A percentile compares a stretch with the other conserved stretches of the same genome.
These are phyloP conservation scores for Synanceia verrucosa DNA, from an alignment of 2,797 vertebrate genomes.

Conservation along the genomic window DNA sequence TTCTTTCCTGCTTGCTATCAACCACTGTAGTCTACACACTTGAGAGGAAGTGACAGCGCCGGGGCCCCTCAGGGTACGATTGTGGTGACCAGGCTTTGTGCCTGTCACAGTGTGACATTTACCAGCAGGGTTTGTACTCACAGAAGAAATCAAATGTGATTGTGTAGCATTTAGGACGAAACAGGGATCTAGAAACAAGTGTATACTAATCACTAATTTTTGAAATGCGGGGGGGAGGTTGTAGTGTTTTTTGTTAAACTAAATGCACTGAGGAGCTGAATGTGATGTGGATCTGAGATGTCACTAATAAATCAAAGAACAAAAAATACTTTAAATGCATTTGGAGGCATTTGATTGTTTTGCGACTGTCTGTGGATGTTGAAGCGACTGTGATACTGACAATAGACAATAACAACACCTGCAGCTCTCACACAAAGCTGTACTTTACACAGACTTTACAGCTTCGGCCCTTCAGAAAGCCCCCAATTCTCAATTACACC, in stretches of 20 bases:
- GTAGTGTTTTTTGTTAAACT: slow-evolving; percentile 10
- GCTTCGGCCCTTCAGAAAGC: slow-evolving; percentile 16
- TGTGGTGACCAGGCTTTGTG: slow-evolving; percentile 72
- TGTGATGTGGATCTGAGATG: background rate
- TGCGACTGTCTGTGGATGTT: slow-evolving; percentile 19
- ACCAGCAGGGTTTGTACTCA: slow-evolving; percentile 71
- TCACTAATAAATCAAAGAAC: background rate
- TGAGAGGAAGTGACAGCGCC: slow-evolving; percentile 78
- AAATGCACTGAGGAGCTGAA: background rate
- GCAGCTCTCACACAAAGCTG: slow-evolving; percentile 43
- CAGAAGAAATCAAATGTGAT: slow-evolving; percentile 78
- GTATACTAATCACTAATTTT: slow-evolving; percentile 46
- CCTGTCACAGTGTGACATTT: slow-evolving; percentile 83
- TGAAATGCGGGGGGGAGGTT: background rate
- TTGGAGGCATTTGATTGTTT: slow-evolving; percentile 37
- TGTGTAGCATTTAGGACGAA: slow-evolving; percentile 67
- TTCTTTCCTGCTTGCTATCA: slow-evolving; percentile 58
- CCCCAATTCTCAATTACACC: slow-evolving; percentile 17
- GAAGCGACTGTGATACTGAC: slow-evolving; percentile 20
- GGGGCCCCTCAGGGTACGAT: slow-evolving; percentile 64
- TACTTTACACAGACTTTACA: slow-evolving; percentile 42
- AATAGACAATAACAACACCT: slow-evolving; percentile 73
- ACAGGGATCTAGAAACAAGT: slow-evolving; percentile 40
- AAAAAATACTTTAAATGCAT: slow-evolving; percentile 13
- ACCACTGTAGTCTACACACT: slow-evolving; percentile 51